These are phyloP conservation scores for Helicoverpa assulta DNA, from an alignment of 2,888 invertebrate species.

Conservation along the genomic window DNA sequence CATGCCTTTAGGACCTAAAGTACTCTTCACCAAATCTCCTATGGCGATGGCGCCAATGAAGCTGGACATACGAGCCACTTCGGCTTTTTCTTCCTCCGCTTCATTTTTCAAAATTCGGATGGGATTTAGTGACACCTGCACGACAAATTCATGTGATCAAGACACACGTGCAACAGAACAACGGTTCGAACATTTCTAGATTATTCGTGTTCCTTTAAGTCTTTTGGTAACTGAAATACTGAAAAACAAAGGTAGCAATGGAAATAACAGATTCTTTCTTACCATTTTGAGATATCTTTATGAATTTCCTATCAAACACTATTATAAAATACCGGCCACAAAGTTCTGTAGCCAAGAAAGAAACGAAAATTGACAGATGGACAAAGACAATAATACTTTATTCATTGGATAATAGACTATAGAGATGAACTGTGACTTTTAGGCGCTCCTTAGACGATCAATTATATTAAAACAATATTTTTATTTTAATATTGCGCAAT, in stretches of 20 bases:
- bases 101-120: slow-evolving; percentile 98
- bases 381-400: not conserved
- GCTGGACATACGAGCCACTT: slow-evolving; percentile 98
- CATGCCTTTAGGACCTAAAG: slow-evolving; percentile 99
- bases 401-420: not conserved
- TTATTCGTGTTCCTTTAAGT: slow-evolving; percentile 31
- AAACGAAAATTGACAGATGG: slow-evolving; percentile 45
- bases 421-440: not conserved
- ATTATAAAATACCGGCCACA: slow-evolving; percentile 53
- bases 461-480: too few relatives aligned
- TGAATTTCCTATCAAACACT: slow-evolving; percentile 9
- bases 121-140: slow-evolving; percentile 96
- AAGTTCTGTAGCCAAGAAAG: slow-evolving; percentile 18
- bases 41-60: slow-evolving; percentile 99
- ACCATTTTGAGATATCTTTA: slow-evolving; percentile 65
- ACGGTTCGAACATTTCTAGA: slow-evolving; percentile 65
- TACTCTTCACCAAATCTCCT: slow-evolving; percentile 99
- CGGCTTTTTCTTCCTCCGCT: slow-evolving; percentile 99
- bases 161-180: slow-evolving; percentile 77
- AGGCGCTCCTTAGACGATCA: too few relatives aligned
- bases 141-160: slow-evolving; percentile 58
- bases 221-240: slow-evolving; percentile 8
- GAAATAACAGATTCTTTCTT: slow-evolving; percentile 46
- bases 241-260: slow-evolving; percentile 9
- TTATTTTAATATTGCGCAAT: too few relatives aligned